Conservation (phyloP, 2,113 vertebrate species). For the Takifugu bimaculatus region DNA sequence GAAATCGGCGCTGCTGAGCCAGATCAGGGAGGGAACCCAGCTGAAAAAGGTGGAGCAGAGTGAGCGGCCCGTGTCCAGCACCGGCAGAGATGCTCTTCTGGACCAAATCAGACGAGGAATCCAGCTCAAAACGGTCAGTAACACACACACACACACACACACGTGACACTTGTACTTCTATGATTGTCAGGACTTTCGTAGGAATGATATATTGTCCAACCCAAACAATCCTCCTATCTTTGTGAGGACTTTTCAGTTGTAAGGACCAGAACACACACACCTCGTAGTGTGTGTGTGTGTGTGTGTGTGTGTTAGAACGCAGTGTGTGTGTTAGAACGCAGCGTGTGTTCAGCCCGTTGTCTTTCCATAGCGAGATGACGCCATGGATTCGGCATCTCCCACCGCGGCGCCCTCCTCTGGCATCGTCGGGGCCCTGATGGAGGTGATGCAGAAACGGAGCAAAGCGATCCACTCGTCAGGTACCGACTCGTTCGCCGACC, state of each 20-base stretch:
- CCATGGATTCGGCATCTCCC: slow-evolving; percentile 75
- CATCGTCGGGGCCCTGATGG: slow-evolving; percentile 95
- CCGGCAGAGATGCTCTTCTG: slow-evolving; percentile 87
- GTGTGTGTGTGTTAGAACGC: too few species aligned
- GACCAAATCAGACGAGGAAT: slow-evolving; percentile 97
- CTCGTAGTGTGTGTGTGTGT: too few species aligned
- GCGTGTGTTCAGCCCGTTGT: background rate
- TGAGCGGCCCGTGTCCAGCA: slow-evolving; percentile 80
- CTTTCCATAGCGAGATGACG: slow-evolving; percentile 81
- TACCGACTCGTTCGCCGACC: slow-evolving; percentile 33
- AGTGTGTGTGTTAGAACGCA: too few species aligned
- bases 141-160: too few species aligned
- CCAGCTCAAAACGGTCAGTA: slow-evolving; percentile 84
- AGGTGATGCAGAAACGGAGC: slow-evolving; percentile 98
- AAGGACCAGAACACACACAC: too few species aligned
- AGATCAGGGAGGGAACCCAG: slow-evolving; percentile 89
- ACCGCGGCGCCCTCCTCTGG: slow-evolving; percentile 83
- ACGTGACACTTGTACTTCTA: too few species aligned
- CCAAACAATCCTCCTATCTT: background rate
- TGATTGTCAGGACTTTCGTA: too few species aligned
- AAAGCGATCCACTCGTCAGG: slow-evolving; percentile 98
- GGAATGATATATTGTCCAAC: too few species aligned
- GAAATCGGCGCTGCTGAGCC: slow-evolving; percentile 86
- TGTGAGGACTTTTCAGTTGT: too few species aligned
- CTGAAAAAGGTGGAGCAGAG: slow-evolving; percentile 94